phyloP scores from a whole-genome alignment of 2,113 vertebrate species.

The Hoplias malabaricus region DNA sequence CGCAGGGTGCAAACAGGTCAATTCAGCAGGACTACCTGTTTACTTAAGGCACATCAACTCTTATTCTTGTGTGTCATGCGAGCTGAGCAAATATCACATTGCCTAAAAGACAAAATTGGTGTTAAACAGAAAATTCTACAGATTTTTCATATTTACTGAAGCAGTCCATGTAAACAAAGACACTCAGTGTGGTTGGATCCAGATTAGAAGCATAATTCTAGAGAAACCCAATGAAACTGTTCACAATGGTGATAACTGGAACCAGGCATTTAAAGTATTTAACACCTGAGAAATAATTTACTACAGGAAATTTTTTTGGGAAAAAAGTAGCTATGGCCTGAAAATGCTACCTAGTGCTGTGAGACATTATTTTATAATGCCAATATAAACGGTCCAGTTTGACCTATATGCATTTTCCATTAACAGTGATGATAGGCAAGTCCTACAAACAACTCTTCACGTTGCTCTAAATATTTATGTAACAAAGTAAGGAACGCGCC shows the following conservation, averaged over 20 bases:
- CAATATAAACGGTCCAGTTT: too few relatives aligned
- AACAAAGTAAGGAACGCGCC: too few relatives aligned
- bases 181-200: neutral
- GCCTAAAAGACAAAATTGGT: neutral
- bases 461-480: too few relatives aligned
- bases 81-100: neutral
- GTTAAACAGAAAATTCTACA: too few relatives aligned
- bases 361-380: neutral
- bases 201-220: neutral
- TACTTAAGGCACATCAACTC: neutral
- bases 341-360: too few relatives aligned
- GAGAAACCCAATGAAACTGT: too few relatives aligned
- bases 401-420: too few relatives aligned
- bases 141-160: neutral
- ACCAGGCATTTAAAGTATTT: neutral
- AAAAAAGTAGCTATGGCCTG: too few relatives aligned
- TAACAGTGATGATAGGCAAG: too few relatives aligned
- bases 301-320: too few relatives aligned
- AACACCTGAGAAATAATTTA: neutral
- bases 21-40: neutral
- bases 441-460: too few relatives aligned
- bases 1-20: neutral
- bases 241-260: neutral
- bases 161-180: neutral
- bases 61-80: neutral